Evolutionary conservation across 2,888 invertebrate species (phyloP).

Genomic region (Lypha dubia): DNA sequence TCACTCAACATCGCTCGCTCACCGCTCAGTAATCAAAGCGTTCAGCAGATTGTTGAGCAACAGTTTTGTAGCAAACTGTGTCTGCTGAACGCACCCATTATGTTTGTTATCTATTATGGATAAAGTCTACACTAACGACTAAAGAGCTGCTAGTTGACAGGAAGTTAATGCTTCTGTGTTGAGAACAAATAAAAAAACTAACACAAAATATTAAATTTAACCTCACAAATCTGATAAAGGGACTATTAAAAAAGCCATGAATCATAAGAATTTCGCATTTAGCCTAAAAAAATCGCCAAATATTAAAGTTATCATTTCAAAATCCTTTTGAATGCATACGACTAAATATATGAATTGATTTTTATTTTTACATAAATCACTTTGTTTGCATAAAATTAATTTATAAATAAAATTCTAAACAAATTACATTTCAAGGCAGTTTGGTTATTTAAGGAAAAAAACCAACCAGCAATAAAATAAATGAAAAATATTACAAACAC

Average conservation of each 20-base stretch:
- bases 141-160: no score
- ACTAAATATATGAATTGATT: background rate
- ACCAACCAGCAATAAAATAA: background rate
- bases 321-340: background rate
- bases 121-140: no score
- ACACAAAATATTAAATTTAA: background rate
- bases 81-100: no score
- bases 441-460: conserved; percentile 45
- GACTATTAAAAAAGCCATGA: background rate
- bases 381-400: conserved; percentile 44
- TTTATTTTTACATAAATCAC: conserved; percentile 5
- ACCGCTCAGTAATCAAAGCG: no score
- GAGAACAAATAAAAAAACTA: no score
- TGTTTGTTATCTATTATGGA: no score
- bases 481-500: conserved; percentile 27
- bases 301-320: background rate
- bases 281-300: background rate
- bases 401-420: conserved; percentile 30
- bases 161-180: no score
- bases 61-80: no score
- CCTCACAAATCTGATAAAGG: background rate
- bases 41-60: no score
- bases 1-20: no score
- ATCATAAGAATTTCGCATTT: background rate
- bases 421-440: conserved; percentile 54